Conservation (phyloP, 2,888 invertebrate genomes). For the Torymus aiolomorphi region DNA sequence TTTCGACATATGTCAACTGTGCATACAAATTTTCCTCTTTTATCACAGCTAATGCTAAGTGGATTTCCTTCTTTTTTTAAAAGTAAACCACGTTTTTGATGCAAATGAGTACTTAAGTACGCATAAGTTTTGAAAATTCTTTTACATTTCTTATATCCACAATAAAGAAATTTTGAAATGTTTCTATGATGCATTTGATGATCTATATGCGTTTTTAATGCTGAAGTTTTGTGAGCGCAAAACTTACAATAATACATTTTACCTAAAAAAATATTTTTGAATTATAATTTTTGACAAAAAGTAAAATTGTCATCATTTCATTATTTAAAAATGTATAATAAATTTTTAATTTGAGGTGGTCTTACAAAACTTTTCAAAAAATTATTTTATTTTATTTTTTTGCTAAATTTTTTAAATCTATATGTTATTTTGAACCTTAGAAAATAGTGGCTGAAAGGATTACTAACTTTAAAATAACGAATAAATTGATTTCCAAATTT, state of each 20-base stretch:
- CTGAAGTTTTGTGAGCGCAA: neutral
- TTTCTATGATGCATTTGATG: conserved; percentile 25
- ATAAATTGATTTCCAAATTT: too few species aligned
- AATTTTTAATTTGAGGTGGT: too few species aligned
- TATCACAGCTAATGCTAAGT: too few species aligned
- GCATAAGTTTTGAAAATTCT: conserved; percentile 23
- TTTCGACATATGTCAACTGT: conserved; percentile 35
- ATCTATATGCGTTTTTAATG: neutral
- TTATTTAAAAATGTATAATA: too few species aligned
- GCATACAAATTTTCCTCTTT: conserved; percentile 30
- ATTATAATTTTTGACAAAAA: too few species aligned
- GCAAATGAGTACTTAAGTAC: conserved; percentile 34
- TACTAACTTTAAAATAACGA: too few species aligned
- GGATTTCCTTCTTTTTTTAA: neutral
- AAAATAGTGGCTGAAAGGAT: too few species aligned
- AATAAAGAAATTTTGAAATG: conserved; percentile 22
- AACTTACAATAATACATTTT: conserved; percentile 23
- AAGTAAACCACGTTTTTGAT: conserved; percentile 16
- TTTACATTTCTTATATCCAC: conserved; percentile 46
- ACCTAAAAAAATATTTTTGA: neutral
- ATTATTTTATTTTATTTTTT: too few species aligned
- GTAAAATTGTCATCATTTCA: too few species aligned
- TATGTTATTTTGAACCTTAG: too few species aligned
- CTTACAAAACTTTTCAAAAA: too few species aligned
- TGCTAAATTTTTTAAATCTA: too few species aligned